Conservation (phyloP, 2,888 invertebrate species). For the Villa cingulata region DNA sequence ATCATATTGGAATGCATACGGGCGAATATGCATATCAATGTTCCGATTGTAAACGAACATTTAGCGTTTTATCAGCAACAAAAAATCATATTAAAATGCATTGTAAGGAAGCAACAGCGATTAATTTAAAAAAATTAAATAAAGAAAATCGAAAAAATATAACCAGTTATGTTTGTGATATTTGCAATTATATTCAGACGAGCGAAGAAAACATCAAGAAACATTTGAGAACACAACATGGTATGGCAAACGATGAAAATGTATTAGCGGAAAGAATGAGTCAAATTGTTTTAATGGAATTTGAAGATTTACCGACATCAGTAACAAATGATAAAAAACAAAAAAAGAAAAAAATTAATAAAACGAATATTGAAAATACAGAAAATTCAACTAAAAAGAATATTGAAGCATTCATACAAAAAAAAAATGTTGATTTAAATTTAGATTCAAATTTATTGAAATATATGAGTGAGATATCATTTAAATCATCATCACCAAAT, state of each 20-base stretch:
- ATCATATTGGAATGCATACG: conserved; percentile 62
- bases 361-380: not conserved
- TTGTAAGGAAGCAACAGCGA: conserved; percentile 1
- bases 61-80: conserved; percentile 10
- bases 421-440: conserved; percentile 8
- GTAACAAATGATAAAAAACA: not conserved
- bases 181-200: conserved; percentile 62
- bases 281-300: not conserved
- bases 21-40: conserved; percentile 63
- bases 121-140: conserved; percentile 1
- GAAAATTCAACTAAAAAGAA: not conserved
- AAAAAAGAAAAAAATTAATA: not conserved
- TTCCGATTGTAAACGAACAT: conserved; percentile 38
- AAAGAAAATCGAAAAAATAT: not conserved
- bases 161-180: conserved; percentile 49
- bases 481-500: not conserved
- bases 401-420: conserved; percentile 6
- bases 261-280: not conserved
- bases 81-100: conserved; percentile 13
- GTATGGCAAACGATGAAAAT: conserved; percentile 2
- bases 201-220: conserved; percentile 44
- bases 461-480: conserved; percentile 10
- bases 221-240: conserved; percentile 40
- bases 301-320: not conserved
- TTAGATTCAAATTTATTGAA: conserved; percentile 9